Percentiles rank a stretch among this genome's conserved stretches.
Conservation (phyloP, 2,888 invertebrate genomes). For the Lithophane socia region DNA sequence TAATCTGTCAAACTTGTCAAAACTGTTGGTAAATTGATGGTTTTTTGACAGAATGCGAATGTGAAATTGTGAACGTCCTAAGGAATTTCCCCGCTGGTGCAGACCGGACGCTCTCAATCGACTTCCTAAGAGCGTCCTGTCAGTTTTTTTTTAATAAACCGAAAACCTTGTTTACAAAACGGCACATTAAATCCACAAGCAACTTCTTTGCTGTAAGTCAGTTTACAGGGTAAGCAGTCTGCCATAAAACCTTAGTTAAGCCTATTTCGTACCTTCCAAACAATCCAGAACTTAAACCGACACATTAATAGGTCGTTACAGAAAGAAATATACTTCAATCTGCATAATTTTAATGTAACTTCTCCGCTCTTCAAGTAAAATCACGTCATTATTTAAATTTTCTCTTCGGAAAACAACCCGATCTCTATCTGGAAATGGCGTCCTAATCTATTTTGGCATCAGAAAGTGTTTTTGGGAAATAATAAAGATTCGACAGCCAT, state of each 20-base stretch:
- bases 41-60: too few relatives aligned
- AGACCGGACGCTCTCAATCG: too few relatives aligned
- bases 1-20: too few relatives aligned
- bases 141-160: neutral
- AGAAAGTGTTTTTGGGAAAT: constrained; percentile 57
- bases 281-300: constrained; percentile 48
- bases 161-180: neutral
- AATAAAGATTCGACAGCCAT: constrained; percentile 58
- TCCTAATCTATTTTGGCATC: constrained; percentile 65
- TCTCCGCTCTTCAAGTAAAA: constrained; percentile 57
- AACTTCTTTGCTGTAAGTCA: constrained; percentile 19
- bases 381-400: constrained; percentile 67
- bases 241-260: constrained; percentile 45
- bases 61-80: too few relatives aligned
- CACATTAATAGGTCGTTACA: constrained; percentile 68
- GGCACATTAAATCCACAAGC: constrained; percentile 1
- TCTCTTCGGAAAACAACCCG: constrained; percentile 64
- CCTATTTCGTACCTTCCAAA: constrained; percentile 35
- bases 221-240: constrained; percentile 23
- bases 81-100: too few relatives aligned
- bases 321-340: constrained; percentile 69
- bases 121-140: too few relatives aligned
- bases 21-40: too few relatives aligned
- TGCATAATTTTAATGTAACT: constrained; percentile 70
- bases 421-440: constrained; percentile 60